Conservation (phyloP, 2,888 invertebrate genomes). For the Trissoscelio sp. region DNA sequence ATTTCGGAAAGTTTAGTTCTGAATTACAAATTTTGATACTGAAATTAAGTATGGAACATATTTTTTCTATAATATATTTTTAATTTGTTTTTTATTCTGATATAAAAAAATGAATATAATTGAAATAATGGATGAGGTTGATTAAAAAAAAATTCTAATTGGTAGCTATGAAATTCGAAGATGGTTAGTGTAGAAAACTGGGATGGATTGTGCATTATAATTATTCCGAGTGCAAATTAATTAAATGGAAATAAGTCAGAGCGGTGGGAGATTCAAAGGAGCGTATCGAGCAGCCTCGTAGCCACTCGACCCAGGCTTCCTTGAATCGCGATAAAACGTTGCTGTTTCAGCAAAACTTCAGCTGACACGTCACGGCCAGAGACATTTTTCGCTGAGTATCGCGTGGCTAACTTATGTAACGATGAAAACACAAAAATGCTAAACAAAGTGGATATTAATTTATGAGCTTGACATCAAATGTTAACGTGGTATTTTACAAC, state of each 20-base stretch:
- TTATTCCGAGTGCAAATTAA: constrained; percentile 33
- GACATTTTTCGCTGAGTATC: constrained; percentile 16
- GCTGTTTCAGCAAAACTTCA: constrained; percentile 39
- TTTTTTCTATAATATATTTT: too few species aligned
- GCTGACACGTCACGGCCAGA: background rate
- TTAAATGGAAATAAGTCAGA: constrained; percentile 36
- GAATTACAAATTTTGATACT: too few species aligned
- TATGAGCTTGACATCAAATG: background rate
- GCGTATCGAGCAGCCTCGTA: constrained; percentile 35
- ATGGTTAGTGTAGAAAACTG: background rate
- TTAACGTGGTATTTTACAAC: constrained; percentile 6
- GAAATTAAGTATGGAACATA: too few species aligned
- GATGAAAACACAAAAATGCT: constrained; percentile 24
- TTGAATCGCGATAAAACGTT: constrained; percentile 33
- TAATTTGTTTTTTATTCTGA: too few species aligned
- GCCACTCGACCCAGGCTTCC: constrained; percentile 39
- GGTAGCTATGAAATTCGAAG: background rate
- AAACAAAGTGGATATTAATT: constrained; percentile 23
- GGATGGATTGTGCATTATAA: background rate
- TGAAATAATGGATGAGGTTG: too few species aligned
- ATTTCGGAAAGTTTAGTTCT: too few species aligned
- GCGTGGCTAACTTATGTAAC: constrained; percentile 29
- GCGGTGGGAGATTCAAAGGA: constrained; percentile 13
- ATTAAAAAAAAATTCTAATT: too few species aligned
- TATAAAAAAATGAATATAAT: too few species aligned